These are phyloP conservation scores for Chloroceryle inda DNA, from an alignment of 2,797 vertebrate species.

Conservation along the genomic window DNA sequence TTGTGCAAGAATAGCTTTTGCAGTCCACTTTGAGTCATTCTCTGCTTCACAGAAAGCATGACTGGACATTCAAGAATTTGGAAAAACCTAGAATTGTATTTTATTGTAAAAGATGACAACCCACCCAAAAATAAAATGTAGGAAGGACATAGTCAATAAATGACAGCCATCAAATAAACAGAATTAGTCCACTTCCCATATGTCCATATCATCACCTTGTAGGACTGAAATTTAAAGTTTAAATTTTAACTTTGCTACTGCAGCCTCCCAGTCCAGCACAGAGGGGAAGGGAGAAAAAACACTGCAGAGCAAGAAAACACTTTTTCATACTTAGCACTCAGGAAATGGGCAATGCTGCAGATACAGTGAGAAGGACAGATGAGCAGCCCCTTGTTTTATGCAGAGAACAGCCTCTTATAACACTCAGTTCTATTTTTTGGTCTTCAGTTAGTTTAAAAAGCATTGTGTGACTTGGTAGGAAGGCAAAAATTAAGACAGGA, in stretches of 20 bases:
- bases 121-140: background rate
- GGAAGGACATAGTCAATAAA: background rate
- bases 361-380: background rate
- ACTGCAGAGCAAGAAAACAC: background rate
- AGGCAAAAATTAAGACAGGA: background rate
- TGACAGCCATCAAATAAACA: background rate
- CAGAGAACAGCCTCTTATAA: background rate
- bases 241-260: background rate
- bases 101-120: background rate
- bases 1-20: background rate
- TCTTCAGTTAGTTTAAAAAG: background rate
- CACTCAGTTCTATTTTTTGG: background rate
- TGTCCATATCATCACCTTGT: background rate
- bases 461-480: background rate
- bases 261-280: background rate
- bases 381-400: background rate
- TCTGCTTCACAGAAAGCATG: background rate
- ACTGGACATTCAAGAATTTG: background rate
- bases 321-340: background rate
- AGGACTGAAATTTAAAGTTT: conserved; percentile 1
- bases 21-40: background rate
- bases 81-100: background rate
- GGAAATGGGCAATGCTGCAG: background rate
- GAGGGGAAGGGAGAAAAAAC: background rate
- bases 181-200: background rate